These are phyloP conservation scores for Eumacrocentrus americanus DNA, from an alignment of 2,888 invertebrate species.

Conservation along the genomic window DNA sequence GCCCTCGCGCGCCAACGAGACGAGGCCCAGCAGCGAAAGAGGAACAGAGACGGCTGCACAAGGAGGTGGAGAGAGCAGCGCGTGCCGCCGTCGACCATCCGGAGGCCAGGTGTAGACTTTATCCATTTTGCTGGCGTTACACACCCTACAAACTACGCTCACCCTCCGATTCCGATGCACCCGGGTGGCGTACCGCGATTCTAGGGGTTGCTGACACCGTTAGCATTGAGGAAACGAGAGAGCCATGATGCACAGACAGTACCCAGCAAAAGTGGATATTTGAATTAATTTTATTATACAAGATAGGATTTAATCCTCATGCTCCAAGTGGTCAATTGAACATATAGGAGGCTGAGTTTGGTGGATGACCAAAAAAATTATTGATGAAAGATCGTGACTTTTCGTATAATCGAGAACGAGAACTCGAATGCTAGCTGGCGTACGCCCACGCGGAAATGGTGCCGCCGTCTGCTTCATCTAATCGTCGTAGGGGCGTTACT, in stretches of 20 bases:
- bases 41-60: background rate
- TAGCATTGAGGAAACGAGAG: background rate
- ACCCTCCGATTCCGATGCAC: constrained; percentile 16
- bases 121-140: constrained; percentile 54
- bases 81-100: constrained; percentile 51
- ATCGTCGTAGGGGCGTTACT: constrained; percentile 36
- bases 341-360: too few species aligned
- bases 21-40: too few species aligned
- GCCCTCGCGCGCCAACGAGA: constrained; percentile 36
- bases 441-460: constrained; percentile 54
- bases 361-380: too few species aligned
- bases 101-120: constrained; percentile 59
- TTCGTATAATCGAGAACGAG: background rate
- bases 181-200: constrained; percentile 35
- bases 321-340: too few species aligned
- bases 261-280: background rate
- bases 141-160: constrained; percentile 18
- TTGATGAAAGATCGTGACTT: background rate
- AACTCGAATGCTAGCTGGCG: background rate
- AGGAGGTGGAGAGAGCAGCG: constrained; percentile 32
- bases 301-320: too few species aligned
- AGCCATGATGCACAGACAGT: background rate
- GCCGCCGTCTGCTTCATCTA: constrained; percentile 49
- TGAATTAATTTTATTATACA: background rate
- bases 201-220: constrained; percentile 24